phyloP scores from a whole-genome alignment of 2,797 vertebrate genomes.

The Lepus oiostolus region DNA sequence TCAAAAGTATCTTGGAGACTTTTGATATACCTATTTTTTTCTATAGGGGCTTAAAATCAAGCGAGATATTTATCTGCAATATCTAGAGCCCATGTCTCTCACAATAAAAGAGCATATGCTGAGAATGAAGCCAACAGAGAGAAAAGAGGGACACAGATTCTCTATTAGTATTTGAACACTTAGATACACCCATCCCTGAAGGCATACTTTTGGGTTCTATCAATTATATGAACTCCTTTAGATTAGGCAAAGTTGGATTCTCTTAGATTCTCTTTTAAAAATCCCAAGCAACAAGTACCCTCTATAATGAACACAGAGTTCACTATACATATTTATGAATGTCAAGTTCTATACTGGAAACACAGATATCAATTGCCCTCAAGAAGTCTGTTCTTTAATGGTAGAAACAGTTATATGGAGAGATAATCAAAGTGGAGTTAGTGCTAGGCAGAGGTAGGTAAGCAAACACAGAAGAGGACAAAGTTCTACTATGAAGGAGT shows the following conservation, averaged over 20 bases:
- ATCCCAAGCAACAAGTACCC: not conserved
- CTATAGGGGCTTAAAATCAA: not conserved
- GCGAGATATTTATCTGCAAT: not conserved
- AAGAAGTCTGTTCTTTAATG: not conserved
- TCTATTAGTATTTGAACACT: not conserved
- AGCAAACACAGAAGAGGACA: not conserved
- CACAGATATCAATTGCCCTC: not conserved
- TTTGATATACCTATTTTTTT: not conserved
- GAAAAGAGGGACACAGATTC: not conserved
- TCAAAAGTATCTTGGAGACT: not conserved
- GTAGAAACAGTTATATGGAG: not conserved
- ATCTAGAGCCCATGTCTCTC: not conserved
- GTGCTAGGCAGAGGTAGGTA: rapidly evolving
- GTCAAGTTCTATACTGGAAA: not conserved
- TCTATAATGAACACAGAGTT: not conserved
- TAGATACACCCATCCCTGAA: not conserved
- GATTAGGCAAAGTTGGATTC: constrained; percentile 10
- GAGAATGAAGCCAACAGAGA: not conserved
- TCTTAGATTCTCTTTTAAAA: not conserved
- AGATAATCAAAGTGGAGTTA: not conserved
- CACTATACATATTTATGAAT: not conserved
- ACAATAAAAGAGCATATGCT: not conserved
- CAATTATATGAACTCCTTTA: not conserved
- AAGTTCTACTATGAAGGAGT: not conserved
- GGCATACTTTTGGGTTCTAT: not conserved